Conservation (phyloP, 1,140 invertebrate species). For the Dinothrombium tinctorium region DNA sequence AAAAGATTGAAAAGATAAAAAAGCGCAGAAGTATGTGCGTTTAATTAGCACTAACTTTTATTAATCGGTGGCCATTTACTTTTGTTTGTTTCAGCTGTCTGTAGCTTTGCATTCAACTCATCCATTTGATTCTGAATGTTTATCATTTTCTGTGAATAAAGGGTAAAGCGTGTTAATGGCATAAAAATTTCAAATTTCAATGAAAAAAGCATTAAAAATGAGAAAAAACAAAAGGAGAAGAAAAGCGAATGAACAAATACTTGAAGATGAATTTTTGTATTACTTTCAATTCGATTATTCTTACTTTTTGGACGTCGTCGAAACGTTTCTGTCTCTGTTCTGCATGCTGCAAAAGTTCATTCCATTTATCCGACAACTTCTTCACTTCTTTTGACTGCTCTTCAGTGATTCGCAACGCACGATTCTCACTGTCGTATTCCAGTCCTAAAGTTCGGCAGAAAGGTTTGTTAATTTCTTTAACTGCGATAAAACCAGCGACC, state of each 20-base stretch:
- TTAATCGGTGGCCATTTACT: conserved; percentile 34
- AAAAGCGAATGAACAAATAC: too few species aligned
- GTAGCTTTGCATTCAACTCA: conserved; percentile 50
- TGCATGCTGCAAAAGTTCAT: conserved; percentile 56
- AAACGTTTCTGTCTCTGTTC: conserved; percentile 60
- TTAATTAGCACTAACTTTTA: conserved; percentile 33
- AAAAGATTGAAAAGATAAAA: conserved; percentile 24
- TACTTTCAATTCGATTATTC: too few species aligned
- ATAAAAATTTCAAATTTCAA: background rate
- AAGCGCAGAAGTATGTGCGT: conserved; percentile 47
- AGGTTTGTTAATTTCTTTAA: too few species aligned
- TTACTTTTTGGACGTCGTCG: conserved; percentile 65
- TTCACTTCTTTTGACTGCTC: conserved; percentile 68
- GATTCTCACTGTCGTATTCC: too few species aligned
- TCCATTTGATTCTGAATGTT: conserved; percentile 63
- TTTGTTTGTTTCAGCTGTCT: conserved; percentile 51
- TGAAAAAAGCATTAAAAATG: background rate
- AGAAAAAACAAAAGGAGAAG: too few species aligned
- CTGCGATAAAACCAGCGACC: background rate
- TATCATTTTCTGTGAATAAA: conserved; percentile 57
- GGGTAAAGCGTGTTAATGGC: background rate
- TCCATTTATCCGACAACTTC: conserved; percentile 83
- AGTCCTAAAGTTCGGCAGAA: too few species aligned
- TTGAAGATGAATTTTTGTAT: too few species aligned
- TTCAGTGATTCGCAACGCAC: too few species aligned